Conservation (phyloP, 2,797 vertebrate genomes). For the Coracias cyanogaster region DNA sequence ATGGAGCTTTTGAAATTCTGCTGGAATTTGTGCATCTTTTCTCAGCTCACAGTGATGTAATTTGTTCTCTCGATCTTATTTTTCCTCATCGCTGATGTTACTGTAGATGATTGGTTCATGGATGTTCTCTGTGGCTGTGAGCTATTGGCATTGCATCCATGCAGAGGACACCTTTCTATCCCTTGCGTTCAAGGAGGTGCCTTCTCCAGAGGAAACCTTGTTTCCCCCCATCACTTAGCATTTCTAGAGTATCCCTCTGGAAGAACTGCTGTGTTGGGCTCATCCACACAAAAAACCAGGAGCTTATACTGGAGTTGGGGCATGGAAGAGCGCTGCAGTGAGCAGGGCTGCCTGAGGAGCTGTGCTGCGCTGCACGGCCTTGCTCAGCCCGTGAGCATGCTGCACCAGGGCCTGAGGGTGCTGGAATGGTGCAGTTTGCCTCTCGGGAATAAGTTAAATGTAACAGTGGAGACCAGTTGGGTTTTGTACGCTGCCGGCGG, state of each 20-base stretch:
- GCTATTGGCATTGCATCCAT: not conserved
- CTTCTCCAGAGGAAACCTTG: not conserved
- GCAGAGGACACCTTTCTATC: not conserved
- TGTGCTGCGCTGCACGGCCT: too few relatives aligned
- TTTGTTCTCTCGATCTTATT: not conserved
- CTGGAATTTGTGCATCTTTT: not conserved
- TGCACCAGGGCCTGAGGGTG: rapidly evolving
- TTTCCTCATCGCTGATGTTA: not conserved
- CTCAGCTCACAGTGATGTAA: not conserved
- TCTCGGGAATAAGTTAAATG: not conserved
- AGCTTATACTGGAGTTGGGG: not conserved
- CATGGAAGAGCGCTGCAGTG: not conserved
- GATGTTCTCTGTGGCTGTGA: not conserved
- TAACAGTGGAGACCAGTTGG: not conserved
- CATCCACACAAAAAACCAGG: not conserved
- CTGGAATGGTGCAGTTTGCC: not conserved
- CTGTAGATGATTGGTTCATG: not conserved
- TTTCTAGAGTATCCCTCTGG: not conserved
- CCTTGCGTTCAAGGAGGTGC: not conserved
- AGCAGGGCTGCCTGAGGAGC: too few relatives aligned
- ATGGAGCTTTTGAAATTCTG: not conserved
- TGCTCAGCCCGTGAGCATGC: rapidly evolving
- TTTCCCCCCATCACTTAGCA: not conserved
- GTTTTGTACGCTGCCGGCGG: not conserved
- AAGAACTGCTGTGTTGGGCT: not conserved